These are phyloP conservation scores for Mystacides longicornis DNA, from an alignment of 2,888 invertebrate genomes.

Conservation along the genomic window DNA sequence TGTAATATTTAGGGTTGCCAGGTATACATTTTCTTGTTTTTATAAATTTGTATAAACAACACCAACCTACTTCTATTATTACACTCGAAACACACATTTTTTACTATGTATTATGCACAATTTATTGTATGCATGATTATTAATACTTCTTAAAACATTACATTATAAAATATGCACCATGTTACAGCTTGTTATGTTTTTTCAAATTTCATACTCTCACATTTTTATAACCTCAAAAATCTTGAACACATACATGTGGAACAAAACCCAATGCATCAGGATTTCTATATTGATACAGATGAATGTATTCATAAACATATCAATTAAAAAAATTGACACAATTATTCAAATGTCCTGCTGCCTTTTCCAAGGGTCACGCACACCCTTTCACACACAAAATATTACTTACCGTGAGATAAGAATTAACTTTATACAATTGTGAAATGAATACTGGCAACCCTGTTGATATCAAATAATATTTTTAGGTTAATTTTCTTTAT, in stretches of 20 bases:
- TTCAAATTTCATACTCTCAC: background rate
- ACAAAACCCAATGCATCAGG: too few species aligned
- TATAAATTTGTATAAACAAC: background rate
- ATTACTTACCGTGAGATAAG: background rate
- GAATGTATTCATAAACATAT: too few species aligned
- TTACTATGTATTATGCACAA: background rate
- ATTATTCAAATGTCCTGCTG: too few species aligned
- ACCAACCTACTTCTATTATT: background rate
- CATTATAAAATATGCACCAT: background rate
- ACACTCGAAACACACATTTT: background rate
- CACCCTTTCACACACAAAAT: background rate
- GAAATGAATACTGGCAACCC: background rate
- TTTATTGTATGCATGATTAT: too few species aligned
- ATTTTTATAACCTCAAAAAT: too few species aligned
- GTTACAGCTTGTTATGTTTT: too few species aligned
- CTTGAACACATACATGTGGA: too few species aligned
- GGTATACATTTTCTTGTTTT: background rate
- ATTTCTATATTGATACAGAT: too few species aligned
- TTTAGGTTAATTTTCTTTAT: slow-evolving; percentile 22
- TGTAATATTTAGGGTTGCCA: slow-evolving; percentile 2
- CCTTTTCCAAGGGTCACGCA: too few species aligned
- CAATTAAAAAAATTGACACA: too few species aligned
- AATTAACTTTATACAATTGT: background rate
- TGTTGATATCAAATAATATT: slow-evolving; percentile 22
- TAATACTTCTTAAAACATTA: background rate